These are phyloP conservation scores for Sus cebifrons DNA, from an alignment of 2,797 vertebrate species.

Conservation along the genomic window DNA sequence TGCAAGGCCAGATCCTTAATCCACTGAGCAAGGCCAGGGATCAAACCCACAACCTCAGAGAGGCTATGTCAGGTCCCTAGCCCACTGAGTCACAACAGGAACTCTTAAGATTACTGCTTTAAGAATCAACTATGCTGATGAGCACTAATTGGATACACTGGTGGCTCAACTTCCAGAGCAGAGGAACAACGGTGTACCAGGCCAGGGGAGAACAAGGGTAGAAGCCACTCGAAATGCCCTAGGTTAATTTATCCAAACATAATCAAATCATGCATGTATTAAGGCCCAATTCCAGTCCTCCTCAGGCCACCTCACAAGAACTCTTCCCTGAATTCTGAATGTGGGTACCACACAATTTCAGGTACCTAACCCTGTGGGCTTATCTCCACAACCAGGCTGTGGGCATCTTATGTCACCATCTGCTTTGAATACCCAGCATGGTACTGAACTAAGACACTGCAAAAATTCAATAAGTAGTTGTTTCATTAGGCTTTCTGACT, in stretches of 20 bases:
- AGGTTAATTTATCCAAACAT: conserved; percentile 53
- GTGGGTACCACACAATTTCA: conserved; percentile 13
- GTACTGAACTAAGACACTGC: background rate
- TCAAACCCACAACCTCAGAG: too few species aligned
- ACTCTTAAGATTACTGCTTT: conserved; percentile 52
- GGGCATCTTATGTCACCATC: conserved; percentile 44
- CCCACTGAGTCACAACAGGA: too few species aligned
- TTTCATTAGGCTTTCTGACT: conserved; percentile 43
- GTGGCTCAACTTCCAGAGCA: background rate
- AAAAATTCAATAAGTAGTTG: conserved; percentile 19
- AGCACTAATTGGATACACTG: conserved; percentile 32
- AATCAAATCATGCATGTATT: background rate
- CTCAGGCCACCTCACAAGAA: background rate
- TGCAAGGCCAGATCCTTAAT: too few species aligned
- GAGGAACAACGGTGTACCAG: background rate
- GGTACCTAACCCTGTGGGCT: conserved; percentile 45
- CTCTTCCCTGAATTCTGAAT: conserved; percentile 45
- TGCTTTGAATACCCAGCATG: conserved; percentile 47
- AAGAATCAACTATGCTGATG: conserved; percentile 7
- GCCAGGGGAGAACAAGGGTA: background rate
- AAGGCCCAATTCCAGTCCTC: conserved; percentile 3
- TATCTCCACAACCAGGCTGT: conserved; percentile 16
- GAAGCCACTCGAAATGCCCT: conserved; percentile 50
- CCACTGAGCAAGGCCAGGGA: too few species aligned
- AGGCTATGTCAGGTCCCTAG: too few species aligned